These are phyloP conservation scores for Nematolebias whitei DNA, from an alignment of 2,113 vertebrate species.

Conservation along the genomic window DNA sequence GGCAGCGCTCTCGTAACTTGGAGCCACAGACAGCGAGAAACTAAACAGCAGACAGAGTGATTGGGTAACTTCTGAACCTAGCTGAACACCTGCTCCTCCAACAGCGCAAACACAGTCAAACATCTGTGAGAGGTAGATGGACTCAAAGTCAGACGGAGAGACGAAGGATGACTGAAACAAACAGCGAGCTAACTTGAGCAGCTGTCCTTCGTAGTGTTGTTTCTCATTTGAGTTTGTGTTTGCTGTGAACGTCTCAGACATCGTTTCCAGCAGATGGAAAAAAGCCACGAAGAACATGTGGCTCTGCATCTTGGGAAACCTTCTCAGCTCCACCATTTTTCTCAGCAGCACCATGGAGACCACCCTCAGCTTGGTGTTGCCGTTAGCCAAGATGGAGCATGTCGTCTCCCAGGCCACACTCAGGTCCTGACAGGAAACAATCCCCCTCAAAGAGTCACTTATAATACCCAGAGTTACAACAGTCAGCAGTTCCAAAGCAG, in stretches of 20 bases:
- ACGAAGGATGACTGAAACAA: constrained; percentile 80
- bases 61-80: constrained; percentile 81
- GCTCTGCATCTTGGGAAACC: constrained; percentile 83
- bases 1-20: constrained; percentile 83
- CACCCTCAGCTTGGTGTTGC: constrained; percentile 79
- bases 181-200: constrained; percentile 81
- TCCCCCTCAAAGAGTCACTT: constrained; percentile 78
- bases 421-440: constrained; percentile 85
- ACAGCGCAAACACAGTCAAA: constrained; percentile 85
- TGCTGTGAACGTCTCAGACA: background rate
- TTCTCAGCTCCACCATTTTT: constrained; percentile 83
- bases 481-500: constrained; percentile 85
- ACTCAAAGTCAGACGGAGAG: constrained; percentile 82
- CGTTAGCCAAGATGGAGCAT: constrained; percentile 84
- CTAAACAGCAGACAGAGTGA: constrained; percentile 86
- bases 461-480: constrained; percentile 80
- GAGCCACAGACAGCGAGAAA: constrained; percentile 84
- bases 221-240: constrained; percentile 53
- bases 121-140: constrained; percentile 87
- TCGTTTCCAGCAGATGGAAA: constrained; percentile 81
- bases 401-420: constrained; percentile 84
- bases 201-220: constrained; percentile 78
- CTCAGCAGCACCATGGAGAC: constrained; percentile 82
- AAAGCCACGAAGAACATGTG: constrained; percentile 86
- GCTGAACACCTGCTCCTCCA: constrained; percentile 68